phyloP scores from a whole-genome alignment of 2,888 invertebrate genomes.

The Ypsolopha scabrella region DNA sequence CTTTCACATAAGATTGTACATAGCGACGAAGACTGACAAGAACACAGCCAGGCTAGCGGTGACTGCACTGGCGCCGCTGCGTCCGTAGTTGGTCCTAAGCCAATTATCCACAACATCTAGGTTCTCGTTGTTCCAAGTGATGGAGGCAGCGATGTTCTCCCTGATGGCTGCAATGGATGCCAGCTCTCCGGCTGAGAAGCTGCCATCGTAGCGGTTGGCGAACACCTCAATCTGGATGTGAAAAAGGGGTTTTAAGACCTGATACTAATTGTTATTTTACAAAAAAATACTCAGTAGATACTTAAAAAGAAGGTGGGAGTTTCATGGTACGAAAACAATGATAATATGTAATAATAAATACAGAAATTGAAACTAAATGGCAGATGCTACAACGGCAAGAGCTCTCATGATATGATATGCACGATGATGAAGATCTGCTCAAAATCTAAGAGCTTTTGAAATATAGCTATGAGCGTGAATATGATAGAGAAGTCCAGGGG shows the following conservation, averaged over 20 bases:
- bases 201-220: conserved; percentile 21
- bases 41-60: conserved; percentile 33
- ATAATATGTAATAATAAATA: no score
- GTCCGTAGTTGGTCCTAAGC: conserved; percentile 30
- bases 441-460: no score
- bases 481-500: no score
- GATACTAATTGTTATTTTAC: neutral
- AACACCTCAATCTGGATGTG: conserved; percentile 34
- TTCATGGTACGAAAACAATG: no score
- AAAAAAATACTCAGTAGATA: neutral
- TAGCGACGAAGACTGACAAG: conserved; percentile 26
- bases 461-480: no score
- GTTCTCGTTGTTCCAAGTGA: conserved; percentile 39
- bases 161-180: conserved; percentile 39
- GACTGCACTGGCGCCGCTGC: conserved; percentile 23
- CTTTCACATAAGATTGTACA: conserved; percentile 14
- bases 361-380: no score
- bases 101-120: conserved; percentile 32
- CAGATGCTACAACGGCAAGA: no score
- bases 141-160: conserved; percentile 49
- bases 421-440: no score
- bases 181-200: conserved; percentile 45
- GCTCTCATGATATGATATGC: no score
- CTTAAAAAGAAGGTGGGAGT: no score
- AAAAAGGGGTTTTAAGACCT: neutral